Conservation (phyloP, 2,888 invertebrate species). For the Idaea biselata region DNA sequence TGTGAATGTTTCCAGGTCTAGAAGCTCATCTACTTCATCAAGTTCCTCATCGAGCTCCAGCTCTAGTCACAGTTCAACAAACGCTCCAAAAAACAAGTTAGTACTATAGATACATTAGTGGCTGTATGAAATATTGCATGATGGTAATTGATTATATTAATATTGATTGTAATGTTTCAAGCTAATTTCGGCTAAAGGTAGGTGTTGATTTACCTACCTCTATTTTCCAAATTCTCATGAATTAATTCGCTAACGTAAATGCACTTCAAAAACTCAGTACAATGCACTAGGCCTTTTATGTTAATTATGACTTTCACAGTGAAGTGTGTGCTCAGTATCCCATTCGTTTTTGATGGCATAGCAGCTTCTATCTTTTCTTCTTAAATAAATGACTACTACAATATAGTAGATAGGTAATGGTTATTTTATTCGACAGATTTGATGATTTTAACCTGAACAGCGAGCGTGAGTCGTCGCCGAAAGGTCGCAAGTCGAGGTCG, state of each 20-base stretch:
- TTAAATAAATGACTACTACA: background rate
- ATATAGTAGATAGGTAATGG: background rate
- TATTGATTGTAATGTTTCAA: conserved; percentile 2
- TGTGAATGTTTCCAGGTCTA: conserved; percentile 46
- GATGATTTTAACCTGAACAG: conserved; percentile 78
- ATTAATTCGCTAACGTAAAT: too few relatives aligned
- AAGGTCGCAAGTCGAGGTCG: conserved; percentile 53
- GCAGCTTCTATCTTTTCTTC: background rate
- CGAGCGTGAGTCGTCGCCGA: conserved; percentile 69
- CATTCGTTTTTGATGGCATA: too few relatives aligned
- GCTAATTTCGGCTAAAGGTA: conserved; percentile 8
- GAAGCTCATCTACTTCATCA: conserved; percentile 71
- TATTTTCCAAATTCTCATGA: background rate
- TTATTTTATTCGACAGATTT: conserved; percentile 50
- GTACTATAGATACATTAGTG: conserved; percentile 22
- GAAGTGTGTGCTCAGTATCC: too few relatives aligned
- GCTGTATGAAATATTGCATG: background rate
- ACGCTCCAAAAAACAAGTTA: conserved; percentile 68
- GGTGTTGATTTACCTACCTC: background rate
- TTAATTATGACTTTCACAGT: too few relatives aligned
- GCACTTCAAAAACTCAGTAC: too few relatives aligned
- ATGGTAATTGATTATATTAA: conserved; percentile 9
- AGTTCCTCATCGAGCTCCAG: conserved; percentile 72
- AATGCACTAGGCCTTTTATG: too few relatives aligned
- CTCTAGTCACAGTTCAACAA: conserved; percentile 69